Evolutionary conservation across 2,797 vertebrate species (phyloP).

Genomic region (Sarcoramphus papa): DNA sequence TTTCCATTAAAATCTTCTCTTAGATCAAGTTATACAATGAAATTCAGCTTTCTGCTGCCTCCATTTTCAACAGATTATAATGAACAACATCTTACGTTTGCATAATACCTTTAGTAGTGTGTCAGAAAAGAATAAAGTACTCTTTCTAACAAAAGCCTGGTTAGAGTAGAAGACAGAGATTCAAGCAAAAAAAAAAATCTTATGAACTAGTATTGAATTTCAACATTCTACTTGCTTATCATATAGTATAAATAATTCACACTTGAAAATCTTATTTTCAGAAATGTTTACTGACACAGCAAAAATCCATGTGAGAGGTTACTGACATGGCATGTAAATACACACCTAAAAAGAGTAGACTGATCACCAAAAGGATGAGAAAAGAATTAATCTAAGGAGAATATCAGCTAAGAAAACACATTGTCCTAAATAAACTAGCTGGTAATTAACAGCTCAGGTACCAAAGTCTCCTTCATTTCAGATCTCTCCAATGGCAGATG

Average conservation of each 20-base stretch:
- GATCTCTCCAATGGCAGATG: not conserved
- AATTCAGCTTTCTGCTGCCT: constrained; percentile 44
- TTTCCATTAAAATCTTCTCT: constrained; percentile 48
- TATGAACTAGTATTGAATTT: constrained; percentile 78
- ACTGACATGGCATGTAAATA: constrained; percentile 22
- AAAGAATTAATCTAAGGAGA: not conserved
- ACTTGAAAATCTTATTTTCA: constrained; percentile 80
- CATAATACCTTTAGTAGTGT: constrained; percentile 12
- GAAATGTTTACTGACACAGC: constrained; percentile 89
- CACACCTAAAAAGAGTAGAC: not conserved
- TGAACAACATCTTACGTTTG: constrained; percentile 38
- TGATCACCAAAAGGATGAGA: not conserved
- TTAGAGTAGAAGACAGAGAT: constrained; percentile 34
- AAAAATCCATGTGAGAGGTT: constrained; percentile 71
- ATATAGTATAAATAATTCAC: constrained; percentile 89
- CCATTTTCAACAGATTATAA: constrained; percentile 17
- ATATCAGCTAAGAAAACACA: not conserved
- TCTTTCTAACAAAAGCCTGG: constrained; percentile 21
- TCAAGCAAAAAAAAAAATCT: constrained; percentile 78
- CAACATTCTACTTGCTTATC: constrained; percentile 80
- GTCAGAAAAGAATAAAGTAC: constrained; percentile 46
- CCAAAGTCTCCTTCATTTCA: not conserved
- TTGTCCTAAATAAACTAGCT: not conserved
- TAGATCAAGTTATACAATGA: constrained; percentile 1
- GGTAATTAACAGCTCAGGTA: not conserved